These are phyloP conservation scores for Drosophila neutralis DNA, from an alignment of 2,888 invertebrate species.

Conservation along the genomic window DNA sequence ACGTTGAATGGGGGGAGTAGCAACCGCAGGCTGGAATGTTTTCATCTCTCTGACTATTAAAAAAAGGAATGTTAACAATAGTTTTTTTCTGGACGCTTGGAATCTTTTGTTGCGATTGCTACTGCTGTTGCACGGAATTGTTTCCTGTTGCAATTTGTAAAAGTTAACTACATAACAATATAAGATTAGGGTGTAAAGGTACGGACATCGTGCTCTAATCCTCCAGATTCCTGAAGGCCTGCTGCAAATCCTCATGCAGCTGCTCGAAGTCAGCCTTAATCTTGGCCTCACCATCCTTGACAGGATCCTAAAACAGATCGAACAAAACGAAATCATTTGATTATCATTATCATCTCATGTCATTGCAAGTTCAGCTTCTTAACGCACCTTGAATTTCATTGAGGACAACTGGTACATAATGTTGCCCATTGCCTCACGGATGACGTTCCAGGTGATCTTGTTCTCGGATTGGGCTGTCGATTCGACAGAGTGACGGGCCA, in stretches of 20 bases:
- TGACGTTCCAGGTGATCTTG: conserved; percentile 99
- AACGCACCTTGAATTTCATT: conserved; percentile 97
- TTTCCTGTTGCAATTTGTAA: conserved; percentile 66
- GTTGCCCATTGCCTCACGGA: conserved; percentile 98
- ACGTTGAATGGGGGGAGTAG: conserved; percentile 38
- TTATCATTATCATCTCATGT: not conserved
- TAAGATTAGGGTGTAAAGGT: conserved; percentile 80
- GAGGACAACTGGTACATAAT: conserved; percentile 98
- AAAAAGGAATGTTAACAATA: conserved; percentile 66
- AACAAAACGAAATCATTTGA: not conserved
- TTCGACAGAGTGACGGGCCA: conserved; percentile 99
- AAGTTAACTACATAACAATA: conserved; percentile 80
- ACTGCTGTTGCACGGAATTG: conserved; percentile 64
- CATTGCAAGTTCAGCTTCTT: too few relatives aligned
- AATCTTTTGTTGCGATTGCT: conserved; percentile 46
- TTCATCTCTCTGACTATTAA: conserved; percentile 55
- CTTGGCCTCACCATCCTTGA: conserved; percentile 98
- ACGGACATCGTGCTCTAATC: conserved; percentile 88
- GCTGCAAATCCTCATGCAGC: conserved; percentile 97
- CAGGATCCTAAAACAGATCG: conserved; percentile 92
- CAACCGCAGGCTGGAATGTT: conserved; percentile 80
- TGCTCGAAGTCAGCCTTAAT: conserved; percentile 99
- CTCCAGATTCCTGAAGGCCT: conserved; percentile 99
- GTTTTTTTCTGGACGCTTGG: conserved; percentile 45
- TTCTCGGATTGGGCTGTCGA: conserved; percentile 99